Evolutionary conservation across 1,140 invertebrate species (phyloP), one percentile per base, ranked within the genome.

Genomic region (Scaptomyza montana): DNA sequence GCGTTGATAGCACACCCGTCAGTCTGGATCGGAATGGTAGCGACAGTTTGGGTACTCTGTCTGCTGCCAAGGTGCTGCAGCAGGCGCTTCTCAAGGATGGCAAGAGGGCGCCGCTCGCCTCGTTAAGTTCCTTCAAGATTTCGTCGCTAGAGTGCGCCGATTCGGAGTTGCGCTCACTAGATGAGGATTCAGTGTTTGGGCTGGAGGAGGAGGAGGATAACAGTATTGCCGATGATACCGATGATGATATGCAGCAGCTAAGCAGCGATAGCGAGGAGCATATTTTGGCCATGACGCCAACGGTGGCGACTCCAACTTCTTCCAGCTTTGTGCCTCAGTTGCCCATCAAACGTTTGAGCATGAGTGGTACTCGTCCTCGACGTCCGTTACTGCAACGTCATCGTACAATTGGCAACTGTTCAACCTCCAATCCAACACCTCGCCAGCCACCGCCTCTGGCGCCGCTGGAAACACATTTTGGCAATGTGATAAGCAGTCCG

Each of bases 191-290:
- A 2, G 95, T 96, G 30, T 96, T 96, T 84, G 92, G 93, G 21
- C 51, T 87, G 54, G 94, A 95, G 80, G 68, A 72, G 49, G 21
- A 95, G 80, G 68, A 72, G 41, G 39, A 36, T 36, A 9, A 36
- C 7, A 92, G 90, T 62, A 79, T 79, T 3, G 92, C 92, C 25
- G 94, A 95, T 56, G 33, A 43, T 8, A 96, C 96, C 2, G 96
- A 96, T 81, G 95, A 96, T 81, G 96, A 96, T 89, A 95, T 96
- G 61, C 95, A 96, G 71, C 95, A 95, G 68, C 95, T 96, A 86
- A 96, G 95, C 46, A 96, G 95, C 30, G 96, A 96, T 84, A 96
- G 95, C 78, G 96, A 96, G 62, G 94, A 93, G 43, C 85, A 78
- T 75, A 74, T 47, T 59, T 13, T 53, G 45, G 50, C 39, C 1